phyloP scores from a whole-genome alignment of 92 coral and sea anemone species.

The Siderastrea siderea region DNA sequence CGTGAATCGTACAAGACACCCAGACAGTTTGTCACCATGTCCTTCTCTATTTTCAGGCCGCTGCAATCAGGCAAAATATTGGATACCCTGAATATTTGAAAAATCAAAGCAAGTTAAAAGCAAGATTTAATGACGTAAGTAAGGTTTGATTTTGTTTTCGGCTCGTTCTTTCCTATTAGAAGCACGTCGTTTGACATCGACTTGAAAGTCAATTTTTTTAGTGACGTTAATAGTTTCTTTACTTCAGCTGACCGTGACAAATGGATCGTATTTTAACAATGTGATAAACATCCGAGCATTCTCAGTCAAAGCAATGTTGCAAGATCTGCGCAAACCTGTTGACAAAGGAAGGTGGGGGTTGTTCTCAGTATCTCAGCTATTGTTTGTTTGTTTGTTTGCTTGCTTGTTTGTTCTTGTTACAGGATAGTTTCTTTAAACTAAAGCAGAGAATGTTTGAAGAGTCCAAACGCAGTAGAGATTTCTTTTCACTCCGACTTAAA shows the following conservation, averaged over 20 bases:
- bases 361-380: background rate
- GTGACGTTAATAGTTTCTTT: background rate
- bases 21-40: background rate
- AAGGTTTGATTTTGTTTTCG: background rate
- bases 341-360: conserved; percentile 71
- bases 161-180: background rate
- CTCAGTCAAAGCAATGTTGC: conserved; percentile 37
- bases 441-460: no score
- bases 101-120: conserved; percentile 48
- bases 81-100: conserved; percentile 73
- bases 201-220: background rate
- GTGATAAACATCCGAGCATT: conserved; percentile 67
- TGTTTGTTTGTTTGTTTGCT: background rate
- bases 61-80: conserved; percentile 76
- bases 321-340: conserved; percentile 57
- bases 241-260: conserved; percentile 49
- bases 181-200: background rate
- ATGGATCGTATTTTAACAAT: conserved; percentile 61
- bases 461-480: no score
- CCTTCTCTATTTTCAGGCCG: conserved; percentile 40
- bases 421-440: no score
- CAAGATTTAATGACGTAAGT: conserved; percentile 60
- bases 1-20: no score
- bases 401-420: background rate
- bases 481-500: no score